These are phyloP conservation scores for Ptychodera flava DNA, from an alignment of 35 echinoderm and acorn worm genomes.

Conservation along the genomic window DNA sequence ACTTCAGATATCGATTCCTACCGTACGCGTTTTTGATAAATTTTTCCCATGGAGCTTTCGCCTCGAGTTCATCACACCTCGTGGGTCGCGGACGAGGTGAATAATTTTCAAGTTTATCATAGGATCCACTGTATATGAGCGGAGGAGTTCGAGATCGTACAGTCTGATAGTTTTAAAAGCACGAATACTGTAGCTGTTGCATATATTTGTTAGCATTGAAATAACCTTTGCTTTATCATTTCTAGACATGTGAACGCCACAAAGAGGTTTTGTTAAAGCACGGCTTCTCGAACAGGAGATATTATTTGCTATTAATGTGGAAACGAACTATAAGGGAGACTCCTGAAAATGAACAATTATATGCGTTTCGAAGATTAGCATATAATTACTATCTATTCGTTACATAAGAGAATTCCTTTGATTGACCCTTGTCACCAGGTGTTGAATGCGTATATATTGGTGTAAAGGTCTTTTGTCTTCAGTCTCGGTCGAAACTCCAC, in stretches of 20 bases:
- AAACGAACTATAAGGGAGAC: slow-evolving; percentile 18
- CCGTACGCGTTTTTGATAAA: not conserved
- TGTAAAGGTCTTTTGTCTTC: too few relatives aligned
- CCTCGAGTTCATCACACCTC: slow-evolving; percentile 73
- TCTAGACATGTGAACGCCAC: not conserved
- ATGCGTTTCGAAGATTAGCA: too few relatives aligned
- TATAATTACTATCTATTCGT: too few relatives aligned
- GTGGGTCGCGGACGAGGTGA: slow-evolving; percentile 83
- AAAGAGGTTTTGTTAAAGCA: not conserved
- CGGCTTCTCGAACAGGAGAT: not conserved
- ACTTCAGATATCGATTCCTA: too few relatives aligned
- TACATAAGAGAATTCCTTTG: too few relatives aligned
- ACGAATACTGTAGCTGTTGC: not conserved
- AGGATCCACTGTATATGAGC: slow-evolving; percentile 35
- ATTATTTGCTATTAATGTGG: not conserved
- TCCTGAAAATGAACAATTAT: too few relatives aligned
- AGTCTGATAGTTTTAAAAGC: slow-evolving; percentile 73
- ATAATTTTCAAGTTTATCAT: slow-evolving; percentile 81
- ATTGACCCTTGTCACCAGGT: too few relatives aligned
- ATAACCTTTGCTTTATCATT: not conserved
- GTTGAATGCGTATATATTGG: too few relatives aligned
- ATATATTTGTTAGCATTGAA: slow-evolving; percentile 4
- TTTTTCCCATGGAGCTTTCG: slow-evolving; percentile 17
- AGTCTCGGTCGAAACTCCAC: too few relatives aligned
- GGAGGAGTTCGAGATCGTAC: slow-evolving; percentile 44